Evolutionary conservation across 2,113 vertebrate genomes (phyloP), one percentile per base, ranked within the genome.

Genomic region (Leptobrachium ailaonicum): DNA sequence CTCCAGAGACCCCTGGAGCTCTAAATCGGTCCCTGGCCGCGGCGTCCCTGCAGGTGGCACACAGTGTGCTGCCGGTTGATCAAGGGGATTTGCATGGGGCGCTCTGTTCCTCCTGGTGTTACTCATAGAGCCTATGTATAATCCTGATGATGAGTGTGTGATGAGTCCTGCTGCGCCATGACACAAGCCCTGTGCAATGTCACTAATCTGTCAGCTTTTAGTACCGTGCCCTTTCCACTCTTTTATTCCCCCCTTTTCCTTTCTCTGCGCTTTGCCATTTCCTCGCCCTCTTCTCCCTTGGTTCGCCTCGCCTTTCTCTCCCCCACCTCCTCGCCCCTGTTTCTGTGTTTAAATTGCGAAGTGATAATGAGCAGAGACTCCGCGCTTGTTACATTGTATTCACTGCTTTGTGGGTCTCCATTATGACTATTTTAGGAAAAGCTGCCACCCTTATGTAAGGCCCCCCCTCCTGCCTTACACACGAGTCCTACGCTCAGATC

Each of bases 361-460:
- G 72, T 81, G 79, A 81, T 58, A 14, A 74, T 81, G 71, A 62
- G 53, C 79, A 81, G 79, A 81, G 64, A 9, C 79, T 72, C 70
- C 41, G 47, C 2, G 20, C 47, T 13, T 54, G 64, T 43, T 58
- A 12, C 78, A 44, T 64, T 80, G 42, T 74, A 45, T 63, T 68
- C 71, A 4, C 62, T 45, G 78, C 78, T 68, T 58, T 81, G 79
- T n/a, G 44, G 63, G 53, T 11, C 1, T 67, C 50, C 58, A 45
- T 60, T 74, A 75, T 81, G 71, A 74, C 79, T 81, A 81, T 81
- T 81, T 81, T 81, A 81, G 79, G 79, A 81, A 81, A 68, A 81
- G 79, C 79, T 75, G 79, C 72, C 64, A 68, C 64, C 58, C 64
- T 81, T 81, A 81, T 72, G 72, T 75, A 69, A 81, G 71, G 14